These are phyloP conservation scores for Eutrigla gurnardus DNA, from an alignment of 2,797 vertebrate genomes.

Conservation along the genomic window DNA sequence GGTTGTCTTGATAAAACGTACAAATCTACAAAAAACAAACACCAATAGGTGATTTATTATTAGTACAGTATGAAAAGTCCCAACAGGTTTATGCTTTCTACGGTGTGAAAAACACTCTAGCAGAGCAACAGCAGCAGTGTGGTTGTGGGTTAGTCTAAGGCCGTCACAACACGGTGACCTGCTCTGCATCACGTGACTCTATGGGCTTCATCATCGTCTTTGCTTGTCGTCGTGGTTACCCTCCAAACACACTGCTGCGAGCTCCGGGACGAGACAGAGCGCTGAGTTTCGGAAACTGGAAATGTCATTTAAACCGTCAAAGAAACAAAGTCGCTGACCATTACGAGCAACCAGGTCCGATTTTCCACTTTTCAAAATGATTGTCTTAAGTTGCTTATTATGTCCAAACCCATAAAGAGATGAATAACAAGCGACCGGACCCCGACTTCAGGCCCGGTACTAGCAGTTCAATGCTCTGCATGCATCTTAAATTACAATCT, in stretches of 20 bases:
- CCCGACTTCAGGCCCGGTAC: slow-evolving; percentile 38
- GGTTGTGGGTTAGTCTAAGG: slow-evolving; percentile 67
- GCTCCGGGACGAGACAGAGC: slow-evolving; percentile 52
- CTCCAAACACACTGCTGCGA: slow-evolving; percentile 52
- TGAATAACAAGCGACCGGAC: slow-evolving; percentile 68
- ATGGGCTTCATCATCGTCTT: slow-evolving; percentile 66
- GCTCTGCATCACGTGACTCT: slow-evolving; percentile 76
- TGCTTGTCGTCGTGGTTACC: slow-evolving; percentile 56
- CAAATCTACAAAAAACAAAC: background rate
- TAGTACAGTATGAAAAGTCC: background rate
- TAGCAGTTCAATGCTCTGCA: slow-evolving; percentile 51
- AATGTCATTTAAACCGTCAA: slow-evolving; percentile 62
- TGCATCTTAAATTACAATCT: slow-evolving; percentile 74
- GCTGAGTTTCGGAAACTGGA: slow-evolving; percentile 67
- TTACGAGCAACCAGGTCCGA: slow-evolving; percentile 41
- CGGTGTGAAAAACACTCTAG: slow-evolving; percentile 17
- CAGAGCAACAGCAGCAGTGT: slow-evolving; percentile 57
- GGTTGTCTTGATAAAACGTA: background rate
- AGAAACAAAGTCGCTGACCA: slow-evolving; percentile 51
- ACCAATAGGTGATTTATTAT: background rate
- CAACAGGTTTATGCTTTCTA: background rate
- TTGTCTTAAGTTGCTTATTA: slow-evolving; percentile 58
- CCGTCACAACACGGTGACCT: slow-evolving; percentile 67
- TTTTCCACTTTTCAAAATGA: slow-evolving; percentile 57
- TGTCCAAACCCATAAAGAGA: slow-evolving; percentile 67